A percentile compares a stretch with the other conserved stretches of the same genome.
Conservation (phyloP, 2,888 invertebrate species). For the Gibbula magus region DNA sequence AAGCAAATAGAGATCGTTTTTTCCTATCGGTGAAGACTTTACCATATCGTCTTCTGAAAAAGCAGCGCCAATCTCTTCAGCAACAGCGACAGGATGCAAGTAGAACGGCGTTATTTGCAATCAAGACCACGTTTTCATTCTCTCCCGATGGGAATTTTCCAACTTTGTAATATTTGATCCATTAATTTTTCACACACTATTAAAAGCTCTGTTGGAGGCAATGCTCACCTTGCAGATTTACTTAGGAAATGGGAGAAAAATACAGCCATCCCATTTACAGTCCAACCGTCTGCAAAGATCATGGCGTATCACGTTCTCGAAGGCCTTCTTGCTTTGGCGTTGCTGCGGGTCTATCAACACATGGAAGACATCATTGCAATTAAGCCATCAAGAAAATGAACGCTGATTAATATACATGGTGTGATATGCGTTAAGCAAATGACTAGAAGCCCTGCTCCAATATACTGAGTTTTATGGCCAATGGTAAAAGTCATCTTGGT, state of each 20-base stretch:
- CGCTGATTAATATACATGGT: background rate
- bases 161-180: constrained; percentile 9
- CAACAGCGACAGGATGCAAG: background rate
- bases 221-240: no score
- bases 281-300: background rate
- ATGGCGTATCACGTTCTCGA: background rate
- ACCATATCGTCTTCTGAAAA: background rate
- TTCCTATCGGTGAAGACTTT: background rate
- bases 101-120: background rate
- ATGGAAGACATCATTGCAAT: background rate
- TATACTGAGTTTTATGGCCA: no score
- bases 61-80: background rate
- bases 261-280: background rate
- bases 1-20: background rate
- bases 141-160: background rate
- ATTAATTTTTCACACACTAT: constrained; percentile 15
- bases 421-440: constrained; percentile 1
- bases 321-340: background rate
- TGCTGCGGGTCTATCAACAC: background rate
- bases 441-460: background rate
- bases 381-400: constrained; percentile 8
- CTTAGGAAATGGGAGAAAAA: background rate
- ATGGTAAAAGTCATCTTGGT: no score
- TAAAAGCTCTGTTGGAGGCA: background rate
- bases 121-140: background rate